Evolutionary conservation across 2,888 invertebrate genomes (phyloP), one percentile per base, ranked within the genome.

Genomic region (Mesoligia furuncula): DNA sequence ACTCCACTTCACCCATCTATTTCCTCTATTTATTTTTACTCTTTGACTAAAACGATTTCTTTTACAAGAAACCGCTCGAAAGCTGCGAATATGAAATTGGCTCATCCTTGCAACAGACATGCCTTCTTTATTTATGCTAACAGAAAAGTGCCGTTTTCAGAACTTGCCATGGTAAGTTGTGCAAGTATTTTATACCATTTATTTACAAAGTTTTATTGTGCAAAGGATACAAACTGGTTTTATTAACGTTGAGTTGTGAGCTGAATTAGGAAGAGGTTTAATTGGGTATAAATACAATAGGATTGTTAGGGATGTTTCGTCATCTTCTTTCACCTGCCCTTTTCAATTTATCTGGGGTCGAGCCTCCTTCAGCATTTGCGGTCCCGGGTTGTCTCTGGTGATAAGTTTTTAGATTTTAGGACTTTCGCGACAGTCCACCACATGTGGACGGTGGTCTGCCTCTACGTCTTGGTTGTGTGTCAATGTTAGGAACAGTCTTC

Each of bases 1-100:
- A 48, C 24, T 31, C 5, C 15, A 31, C 24, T 11, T 24, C 59
- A 59, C 73, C 6, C n/a, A 51, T 82, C 79, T 78, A 15, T 65
- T 68, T n/a, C 0, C 20, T 54, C 6, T 86, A 78, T 86, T 81
- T 85, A 79, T 86, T 86, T 88, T 90, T 93, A 91, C 77, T 93
- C 93, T 94, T 89, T 93, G 94, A 83, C 89, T 82, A 87, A 91
- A 92, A 90, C 90, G 90, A 92, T 93, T 93, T 91, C 90, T 91
- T 93, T 92, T 90, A 91, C 89, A 92, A 91, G 92, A 91, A 93
- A 91, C 91, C 90, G 90, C 90, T 93, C 85, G 85, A 90, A 92
- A 92, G 92, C 93, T 91, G 92, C 93, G 93, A 94, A 94, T 94
- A 94, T 93, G 92, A 94, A 94, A 95, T 94, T 94, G 94, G 93